These are phyloP conservation scores for Pantherophis alleghaniensis DNA, from an alignment of 2,797 vertebrate genomes.

Conservation along the genomic window DNA sequence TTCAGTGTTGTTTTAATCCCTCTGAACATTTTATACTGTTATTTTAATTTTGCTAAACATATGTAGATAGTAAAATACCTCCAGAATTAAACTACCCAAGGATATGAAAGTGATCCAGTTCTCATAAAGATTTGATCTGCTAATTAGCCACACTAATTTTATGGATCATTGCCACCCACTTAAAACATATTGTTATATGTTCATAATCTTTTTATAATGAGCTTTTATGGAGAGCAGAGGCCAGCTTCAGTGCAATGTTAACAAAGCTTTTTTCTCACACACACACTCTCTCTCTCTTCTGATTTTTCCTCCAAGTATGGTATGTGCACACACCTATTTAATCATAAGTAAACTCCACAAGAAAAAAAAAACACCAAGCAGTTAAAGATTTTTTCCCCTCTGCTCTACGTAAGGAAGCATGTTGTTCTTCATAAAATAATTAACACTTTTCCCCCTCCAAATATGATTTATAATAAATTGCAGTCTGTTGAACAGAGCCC, in stretches of 20 bases:
- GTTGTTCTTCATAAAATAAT: background rate
- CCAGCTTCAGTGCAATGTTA: slow-evolving; percentile 49
- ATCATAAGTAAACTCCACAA: slow-evolving; percentile 4
- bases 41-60: slow-evolving; percentile 78
- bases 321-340: slow-evolving; percentile 28
- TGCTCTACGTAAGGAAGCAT: background rate
- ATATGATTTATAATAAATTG: background rate
- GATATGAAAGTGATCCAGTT: slow-evolving; percentile 76
- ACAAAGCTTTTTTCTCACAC: slow-evolving; percentile 25
- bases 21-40: slow-evolving; percentile 75
- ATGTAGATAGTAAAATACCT: slow-evolving; percentile 75
- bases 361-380: background rate
- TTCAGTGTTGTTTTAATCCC: slow-evolving; percentile 78
- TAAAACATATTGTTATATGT: slow-evolving; percentile 77
- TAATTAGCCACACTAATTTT: slow-evolving; percentile 81
- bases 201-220: slow-evolving; percentile 80
- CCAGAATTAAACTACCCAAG: slow-evolving; percentile 74
- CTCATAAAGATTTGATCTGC: slow-evolving; percentile 79
- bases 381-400: background rate
- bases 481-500: background rate
- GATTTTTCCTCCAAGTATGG: slow-evolving; percentile 5
- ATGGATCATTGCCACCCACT: slow-evolving; percentile 78
- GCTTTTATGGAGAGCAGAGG: slow-evolving; percentile 75
- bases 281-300: background rate
- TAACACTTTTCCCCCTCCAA: background rate